A percentile compares a stretch with the other conserved stretches of the same genome.
phyloP scores from a whole-genome alignment of 2,888 invertebrate species.

The Cybosia mesomella region DNA sequence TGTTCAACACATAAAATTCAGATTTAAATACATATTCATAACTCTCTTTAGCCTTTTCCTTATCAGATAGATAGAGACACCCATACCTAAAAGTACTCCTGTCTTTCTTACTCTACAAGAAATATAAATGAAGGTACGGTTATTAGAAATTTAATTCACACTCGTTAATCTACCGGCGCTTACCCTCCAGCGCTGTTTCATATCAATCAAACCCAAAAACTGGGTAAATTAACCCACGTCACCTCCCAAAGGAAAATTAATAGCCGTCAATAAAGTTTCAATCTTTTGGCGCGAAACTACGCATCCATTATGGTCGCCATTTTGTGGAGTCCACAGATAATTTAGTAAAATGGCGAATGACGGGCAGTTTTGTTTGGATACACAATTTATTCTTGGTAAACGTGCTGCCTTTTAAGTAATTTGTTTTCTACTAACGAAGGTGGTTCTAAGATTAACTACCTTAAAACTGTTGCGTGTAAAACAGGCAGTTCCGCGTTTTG shows the following conservation, averaged over 20 bases:
- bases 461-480: neutral
- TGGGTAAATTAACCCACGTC: slow-evolving; percentile 52
- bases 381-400: slow-evolving; percentile 56
- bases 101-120: slow-evolving; percentile 20
- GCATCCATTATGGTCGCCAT: slow-evolving; percentile 54
- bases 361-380: slow-evolving; percentile 54
- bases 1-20: neutral
- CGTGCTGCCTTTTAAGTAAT: slow-evolving; percentile 31
- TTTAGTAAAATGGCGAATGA: slow-evolving; percentile 67
- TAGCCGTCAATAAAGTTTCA: slow-evolving; percentile 55
- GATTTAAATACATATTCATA: slow-evolving; percentile 5
- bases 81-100: neutral
- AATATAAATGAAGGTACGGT: slow-evolving; percentile 33
- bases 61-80: neutral
- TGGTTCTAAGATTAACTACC: neutral
- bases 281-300: slow-evolving; percentile 57
- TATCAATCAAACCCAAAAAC: slow-evolving; percentile 48
- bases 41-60: neutral
- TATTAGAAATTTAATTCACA: slow-evolving; percentile 33
- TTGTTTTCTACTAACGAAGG: slow-evolving; percentile 28
- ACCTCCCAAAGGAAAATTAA: slow-evolving; percentile 52
- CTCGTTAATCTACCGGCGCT: slow-evolving; percentile 24
- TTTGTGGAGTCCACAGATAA: slow-evolving; percentile 54
- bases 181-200: slow-evolving; percentile 28
- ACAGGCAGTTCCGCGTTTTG: slow-evolving; percentile 4